Conservation (phyloP, 2,888 invertebrate species). For the Mechanitis messenoides region DNA sequence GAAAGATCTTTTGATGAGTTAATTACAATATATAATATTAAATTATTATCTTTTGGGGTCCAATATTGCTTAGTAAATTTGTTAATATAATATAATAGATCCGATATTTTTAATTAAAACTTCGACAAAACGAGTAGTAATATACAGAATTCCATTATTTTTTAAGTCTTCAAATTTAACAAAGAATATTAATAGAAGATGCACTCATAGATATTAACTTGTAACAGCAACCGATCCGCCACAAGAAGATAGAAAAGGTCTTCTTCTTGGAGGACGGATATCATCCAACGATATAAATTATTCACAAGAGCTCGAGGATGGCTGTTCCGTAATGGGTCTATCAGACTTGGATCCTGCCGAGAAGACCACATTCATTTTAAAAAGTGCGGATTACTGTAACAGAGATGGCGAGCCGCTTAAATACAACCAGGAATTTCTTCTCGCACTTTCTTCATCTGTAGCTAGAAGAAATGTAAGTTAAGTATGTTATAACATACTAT, state of each 20-base stretch:
- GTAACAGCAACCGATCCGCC: constrained; percentile 53
- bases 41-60: too few species aligned
- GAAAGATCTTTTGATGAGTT: too few species aligned
- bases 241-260: constrained; percentile 46
- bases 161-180: not conserved
- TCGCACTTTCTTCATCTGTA: constrained; percentile 54
- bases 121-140: too few species aligned
- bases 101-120: too few species aligned
- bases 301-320: constrained; percentile 61
- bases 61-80: too few species aligned
- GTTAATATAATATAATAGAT: too few species aligned
- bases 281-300: constrained; percentile 57
- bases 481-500: not conserved
- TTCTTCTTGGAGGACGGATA: constrained; percentile 60
- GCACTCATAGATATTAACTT: not conserved
- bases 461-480: constrained; percentile 44
- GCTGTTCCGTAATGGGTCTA: constrained; percentile 50
- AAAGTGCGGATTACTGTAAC: constrained; percentile 64
- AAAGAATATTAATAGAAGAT: not conserved
- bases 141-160: too few species aligned
- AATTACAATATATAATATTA: too few species aligned
- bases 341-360: constrained; percentile 41
- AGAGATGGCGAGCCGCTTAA: constrained; percentile 57
- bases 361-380: constrained; percentile 54
- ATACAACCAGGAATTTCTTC: constrained; percentile 65